Evolutionary conservation across 2,113 vertebrate species (phyloP), one percentile per base, ranked within the genome.

Genomic region (Gnathonemus echidnorhynchus): DNA sequence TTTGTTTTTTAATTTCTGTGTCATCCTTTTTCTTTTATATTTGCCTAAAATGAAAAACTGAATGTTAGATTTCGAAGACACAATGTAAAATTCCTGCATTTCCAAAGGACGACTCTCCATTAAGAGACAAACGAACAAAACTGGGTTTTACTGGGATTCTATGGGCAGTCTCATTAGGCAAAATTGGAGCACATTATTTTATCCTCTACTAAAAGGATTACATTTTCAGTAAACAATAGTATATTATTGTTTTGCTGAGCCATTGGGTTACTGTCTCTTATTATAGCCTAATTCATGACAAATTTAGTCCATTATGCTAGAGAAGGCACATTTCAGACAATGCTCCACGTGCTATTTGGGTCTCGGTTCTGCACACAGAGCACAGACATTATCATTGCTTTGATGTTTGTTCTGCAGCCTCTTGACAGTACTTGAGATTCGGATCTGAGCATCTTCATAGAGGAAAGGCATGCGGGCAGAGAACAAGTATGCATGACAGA

Each of bases 281-380:
- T 93, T 92, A 92, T 92, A 92, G 93, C 90, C 88, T 92, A 80
- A 89, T 91, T 95, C 94, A 94, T 95, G 95, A 94, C 92, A 92
- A 94, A 94, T 95, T 94, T 93, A 94, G 93, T 94, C 92, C 84
- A 27, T 91, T 92, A 90, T 92, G 92, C 89, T 85, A 91, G 92
- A 91, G 92, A 94, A 93, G 92, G 90, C 94, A 39, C 39, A 39
- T 39, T 39, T 70, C 90, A 89, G 90, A 90, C 66, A 48, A 48
- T 87, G 50, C 84, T 49, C 45, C 84, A 86, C 8, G 45, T 49
- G 27, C 50, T 56, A n/a, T 19, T 87, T 19, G 9, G 50, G 17
- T 39, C 15, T 27, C 0, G 50, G 15, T 21, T 27, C 86, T 35
- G 48, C 48, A 87, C 84, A 49, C 45, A 27, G 11, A 17, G 13